Evolutionary conservation across 2,888 invertebrate genomes (phyloP), one percentile per base, ranked within the genome.

Genomic region (Cenopis cana): DNA sequence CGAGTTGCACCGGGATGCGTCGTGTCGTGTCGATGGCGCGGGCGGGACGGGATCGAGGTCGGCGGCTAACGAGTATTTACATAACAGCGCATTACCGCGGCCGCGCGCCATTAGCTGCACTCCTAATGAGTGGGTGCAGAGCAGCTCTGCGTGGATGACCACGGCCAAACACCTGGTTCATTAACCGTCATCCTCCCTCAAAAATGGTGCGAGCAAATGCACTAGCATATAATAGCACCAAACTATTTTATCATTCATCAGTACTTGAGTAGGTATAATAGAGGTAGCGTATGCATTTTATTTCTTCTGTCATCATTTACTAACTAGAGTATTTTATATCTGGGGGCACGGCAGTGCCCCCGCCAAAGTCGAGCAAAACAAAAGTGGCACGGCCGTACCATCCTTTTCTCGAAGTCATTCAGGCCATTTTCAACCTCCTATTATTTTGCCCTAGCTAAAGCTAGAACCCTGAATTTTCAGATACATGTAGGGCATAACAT

Each of bases 41-140:
- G 36, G 50, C 20, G n/a, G n/a, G n/a, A n/a, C 20, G 54, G 36
- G 62, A 5, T 50, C 52, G 64, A 46, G 46, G 24, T 29, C 62
- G 52, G 64, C 64, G 20, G 36, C 18, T 52, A 54, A 52, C 18
- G 18, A 64, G 64, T 64, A 38, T 64, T 64, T 64, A 64, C 64
- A 64, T 64, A 64, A 64, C 64, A 36, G 54, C 52, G 64, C 52
- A 64, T 64, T 64, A 64, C 38, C 64, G 38, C n/a, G 38, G 54
- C 38, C 64, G 38, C n/a, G 38, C n/a, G 60, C 52, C 38, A 54
- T 64, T 64, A 54, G 64, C 62, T 64, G 54, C 64, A 52, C 50
- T 62, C 33, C 62, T 64, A 20, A 20, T 64, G 20, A 54, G 64
- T n/a, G 36, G 33, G 52, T 2, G 20, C 60, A 20, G 18, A 50